Conservation (phyloP, 2,888 invertebrate genomes). For the Andrena fulva region DNA sequence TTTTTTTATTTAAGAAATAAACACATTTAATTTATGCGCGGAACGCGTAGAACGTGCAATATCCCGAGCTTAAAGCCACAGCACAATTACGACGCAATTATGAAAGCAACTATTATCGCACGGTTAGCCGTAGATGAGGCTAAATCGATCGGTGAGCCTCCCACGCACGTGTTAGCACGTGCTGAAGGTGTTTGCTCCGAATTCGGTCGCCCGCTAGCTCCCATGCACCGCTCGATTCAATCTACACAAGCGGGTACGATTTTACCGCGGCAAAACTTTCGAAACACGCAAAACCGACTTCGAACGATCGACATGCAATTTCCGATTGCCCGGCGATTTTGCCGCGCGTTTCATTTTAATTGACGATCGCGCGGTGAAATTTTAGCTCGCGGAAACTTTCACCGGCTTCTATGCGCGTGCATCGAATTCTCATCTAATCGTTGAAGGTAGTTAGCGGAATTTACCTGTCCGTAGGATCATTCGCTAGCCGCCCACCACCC, state of each 20-base stretch:
- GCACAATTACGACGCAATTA: constrained; percentile 8
- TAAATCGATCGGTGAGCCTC: constrained; percentile 32
- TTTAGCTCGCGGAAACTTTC: constrained; percentile 23
- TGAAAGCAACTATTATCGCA: not conserved
- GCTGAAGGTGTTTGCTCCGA: constrained; percentile 3
- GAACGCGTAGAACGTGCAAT: not conserved
- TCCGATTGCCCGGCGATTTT: not conserved
- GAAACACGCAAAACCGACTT: constrained; percentile 24
- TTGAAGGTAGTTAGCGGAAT: not conserved
- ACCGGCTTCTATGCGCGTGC: not conserved
- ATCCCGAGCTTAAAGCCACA: not conserved
- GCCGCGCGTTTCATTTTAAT: not conserved
- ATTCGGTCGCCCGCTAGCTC: constrained; percentile 6
- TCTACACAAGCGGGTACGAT: constrained; percentile 36
- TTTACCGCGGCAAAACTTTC: constrained; percentile 1
- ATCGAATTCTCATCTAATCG: constrained; percentile 14
- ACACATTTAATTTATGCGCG: too few relatives aligned
- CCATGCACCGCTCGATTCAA: constrained; percentile 16
- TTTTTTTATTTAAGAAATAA: too few relatives aligned
- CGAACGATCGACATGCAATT: not conserved
- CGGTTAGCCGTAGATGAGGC: not conserved
- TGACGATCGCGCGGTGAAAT: not conserved
- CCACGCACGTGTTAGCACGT: constrained; percentile 27
- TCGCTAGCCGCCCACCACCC: constrained; percentile 16
- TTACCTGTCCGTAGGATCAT: constrained; percentile 11